phyloP scores from a whole-genome alignment of 2,113 vertebrate species.

The Pteronura brasiliensis region DNA sequence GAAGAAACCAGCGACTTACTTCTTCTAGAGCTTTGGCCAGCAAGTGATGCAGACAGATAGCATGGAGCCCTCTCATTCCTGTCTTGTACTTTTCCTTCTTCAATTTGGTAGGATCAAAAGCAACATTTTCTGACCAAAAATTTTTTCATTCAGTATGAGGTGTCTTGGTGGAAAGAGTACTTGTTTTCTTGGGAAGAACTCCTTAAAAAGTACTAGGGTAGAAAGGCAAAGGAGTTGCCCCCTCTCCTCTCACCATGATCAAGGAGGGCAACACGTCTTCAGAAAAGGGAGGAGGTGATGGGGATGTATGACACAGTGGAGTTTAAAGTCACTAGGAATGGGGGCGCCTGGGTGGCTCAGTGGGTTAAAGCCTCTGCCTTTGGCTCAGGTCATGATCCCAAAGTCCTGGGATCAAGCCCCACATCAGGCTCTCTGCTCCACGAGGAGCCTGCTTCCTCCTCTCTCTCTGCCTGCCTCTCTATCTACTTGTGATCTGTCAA shows the following conservation, averaged over 20 bases:
- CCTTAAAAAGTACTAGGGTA: neutral
- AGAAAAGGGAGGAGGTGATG: neutral
- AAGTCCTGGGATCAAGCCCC: no score
- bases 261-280: neutral
- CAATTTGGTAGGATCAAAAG: neutral
- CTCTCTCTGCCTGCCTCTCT: no score
- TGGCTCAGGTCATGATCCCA: no score
- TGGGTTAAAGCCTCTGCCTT: no score
- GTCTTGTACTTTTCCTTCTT: neutral
- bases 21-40: neutral
- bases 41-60: no score
- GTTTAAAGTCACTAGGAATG: neutral
- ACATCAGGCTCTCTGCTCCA: no score
- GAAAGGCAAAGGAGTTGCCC: no score
- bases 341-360: no score
- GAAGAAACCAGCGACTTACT: neutral
- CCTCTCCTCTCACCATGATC: neutral
- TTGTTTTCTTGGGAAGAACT: neutral
- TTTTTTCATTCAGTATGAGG: neutral
- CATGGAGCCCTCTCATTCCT: neutral
- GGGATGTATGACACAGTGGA: no score
- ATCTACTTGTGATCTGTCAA: no score
- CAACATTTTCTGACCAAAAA: neutral
- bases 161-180: neutral
- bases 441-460: no score